phyloP scores from a whole-genome alignment of 2,797 vertebrate genomes.

The Notoglanidium macrostoma region DNA sequence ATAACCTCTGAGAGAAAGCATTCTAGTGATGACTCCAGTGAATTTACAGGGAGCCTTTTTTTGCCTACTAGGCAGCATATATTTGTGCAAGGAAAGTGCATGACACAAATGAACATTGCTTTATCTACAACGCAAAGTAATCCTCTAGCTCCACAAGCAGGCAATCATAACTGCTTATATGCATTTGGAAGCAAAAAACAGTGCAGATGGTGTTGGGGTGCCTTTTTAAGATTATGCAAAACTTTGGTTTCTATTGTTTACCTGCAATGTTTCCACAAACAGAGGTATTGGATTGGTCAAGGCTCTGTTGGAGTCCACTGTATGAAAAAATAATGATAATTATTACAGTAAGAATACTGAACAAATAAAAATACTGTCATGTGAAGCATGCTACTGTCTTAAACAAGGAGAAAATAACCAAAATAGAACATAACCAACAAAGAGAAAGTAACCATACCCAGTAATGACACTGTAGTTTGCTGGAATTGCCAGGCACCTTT shows the following conservation, averaged over 20 bases:
- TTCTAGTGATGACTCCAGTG: slow-evolving; percentile 13
- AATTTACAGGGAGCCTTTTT: slow-evolving; percentile 3
- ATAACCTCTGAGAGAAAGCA: slow-evolving; percentile 1
- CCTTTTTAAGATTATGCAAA: background rate
- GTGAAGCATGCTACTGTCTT: slow-evolving; percentile 29
- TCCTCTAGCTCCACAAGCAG: slow-evolving; percentile 12
- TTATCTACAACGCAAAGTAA: background rate
- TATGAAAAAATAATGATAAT: slow-evolving; percentile 21
- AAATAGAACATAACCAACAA: no score
- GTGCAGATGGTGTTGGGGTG: background rate
- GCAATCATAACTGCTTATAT: background rate
- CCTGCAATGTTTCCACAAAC: slow-evolving; percentile 75
- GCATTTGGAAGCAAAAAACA: background rate
- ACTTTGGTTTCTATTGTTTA: slow-evolving; percentile 57
- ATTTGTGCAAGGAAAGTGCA: slow-evolving; percentile 22
- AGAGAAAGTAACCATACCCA: slow-evolving; percentile 57
- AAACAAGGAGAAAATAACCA: background rate
- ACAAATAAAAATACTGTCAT: slow-evolving; percentile 43
- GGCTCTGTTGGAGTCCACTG: slow-evolving; percentile 75
- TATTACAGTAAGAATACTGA: background rate
- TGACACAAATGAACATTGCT: slow-evolving; percentile 8
- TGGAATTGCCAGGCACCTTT: slow-evolving; percentile 74
- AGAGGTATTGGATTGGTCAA: slow-evolving; percentile 77
- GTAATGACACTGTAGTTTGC: slow-evolving; percentile 68
- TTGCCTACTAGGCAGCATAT: slow-evolving; percentile 8